Conservation (phyloP, 2,888 invertebrate species). For the Dasypolia templi region DNA sequence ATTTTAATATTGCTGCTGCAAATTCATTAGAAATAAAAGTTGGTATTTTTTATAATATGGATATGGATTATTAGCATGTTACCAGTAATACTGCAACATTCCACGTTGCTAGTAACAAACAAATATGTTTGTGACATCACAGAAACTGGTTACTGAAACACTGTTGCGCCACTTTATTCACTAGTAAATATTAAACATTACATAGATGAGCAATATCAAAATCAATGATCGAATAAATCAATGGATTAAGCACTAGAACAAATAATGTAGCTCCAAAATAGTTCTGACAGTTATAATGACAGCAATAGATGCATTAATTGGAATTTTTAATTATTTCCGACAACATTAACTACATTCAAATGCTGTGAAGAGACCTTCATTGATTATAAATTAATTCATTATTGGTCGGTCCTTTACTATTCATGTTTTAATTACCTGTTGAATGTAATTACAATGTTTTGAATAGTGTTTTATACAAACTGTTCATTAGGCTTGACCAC, state of each 20-base stretch:
- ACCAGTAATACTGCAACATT: neutral
- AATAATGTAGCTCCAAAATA: conserved; percentile 29
- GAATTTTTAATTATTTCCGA: conserved; percentile 48
- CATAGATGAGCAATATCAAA: too few species aligned
- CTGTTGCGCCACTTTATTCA: neutral
- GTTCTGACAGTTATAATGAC: conserved; percentile 22
- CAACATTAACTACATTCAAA: conserved; percentile 36
- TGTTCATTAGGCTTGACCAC: too few species aligned
- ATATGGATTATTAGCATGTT: too few species aligned
- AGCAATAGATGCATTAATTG: conserved; percentile 28
- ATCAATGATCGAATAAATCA: conserved; percentile 8
- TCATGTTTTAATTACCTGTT: conserved; percentile 36
- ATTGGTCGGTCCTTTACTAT: conserved; percentile 14
- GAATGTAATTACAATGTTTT: conserved; percentile 19
- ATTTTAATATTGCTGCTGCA: too few species aligned
- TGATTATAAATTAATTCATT: conserved; percentile 45
- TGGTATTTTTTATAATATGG: too few species aligned
- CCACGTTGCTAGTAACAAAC: neutral
- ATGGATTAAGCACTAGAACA: neutral
- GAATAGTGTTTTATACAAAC: neutral
- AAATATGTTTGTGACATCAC: neutral
- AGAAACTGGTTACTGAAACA: neutral
- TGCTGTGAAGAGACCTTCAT: conserved; percentile 17
- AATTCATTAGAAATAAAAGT: too few species aligned
- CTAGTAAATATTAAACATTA: neutral